Evolutionary conservation across 92 coral and sea anemone genomes (phyloP).

Genomic region (Parazoanthus swiftii): DNA sequence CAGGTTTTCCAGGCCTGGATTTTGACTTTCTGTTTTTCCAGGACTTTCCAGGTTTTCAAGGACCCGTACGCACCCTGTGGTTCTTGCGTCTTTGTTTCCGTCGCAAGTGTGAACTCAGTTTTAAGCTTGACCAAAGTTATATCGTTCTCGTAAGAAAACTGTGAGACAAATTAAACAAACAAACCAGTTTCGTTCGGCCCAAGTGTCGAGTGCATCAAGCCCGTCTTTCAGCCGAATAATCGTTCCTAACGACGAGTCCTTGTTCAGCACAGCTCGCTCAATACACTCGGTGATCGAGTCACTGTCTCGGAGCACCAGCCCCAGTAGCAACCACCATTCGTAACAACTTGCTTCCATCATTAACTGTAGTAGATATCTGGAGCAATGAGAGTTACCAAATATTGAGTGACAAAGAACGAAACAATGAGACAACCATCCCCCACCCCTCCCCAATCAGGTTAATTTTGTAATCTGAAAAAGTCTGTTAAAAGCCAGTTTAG

Average conservation of each 20-base stretch:
- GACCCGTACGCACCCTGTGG: too few species aligned
- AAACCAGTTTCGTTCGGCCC: constrained; percentile 97
- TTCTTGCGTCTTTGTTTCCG: too few species aligned
- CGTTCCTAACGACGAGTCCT: constrained; percentile 68
- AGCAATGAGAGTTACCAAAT: not conserved
- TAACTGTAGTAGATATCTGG: constrained; percentile 77
- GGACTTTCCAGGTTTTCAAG: too few species aligned
- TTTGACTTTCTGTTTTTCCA: too few species aligned
- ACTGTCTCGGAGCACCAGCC: constrained; percentile 85
- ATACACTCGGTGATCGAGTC: constrained; percentile 76
- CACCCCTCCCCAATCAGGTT: too few species aligned
- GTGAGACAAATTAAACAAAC: not conserved
- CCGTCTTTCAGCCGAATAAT: constrained; percentile 84
- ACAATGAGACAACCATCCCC: too few species aligned
- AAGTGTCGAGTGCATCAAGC: constrained; percentile 73
- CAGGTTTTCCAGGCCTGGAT: too few species aligned
- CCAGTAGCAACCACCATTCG: constrained; percentile 93
- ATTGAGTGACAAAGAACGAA: not conserved
- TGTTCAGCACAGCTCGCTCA: constrained; percentile 61
- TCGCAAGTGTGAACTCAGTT: too few species aligned
- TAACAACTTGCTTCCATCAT: constrained; percentile 88
- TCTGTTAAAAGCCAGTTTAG: too few species aligned
- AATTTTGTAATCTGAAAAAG: too few species aligned
- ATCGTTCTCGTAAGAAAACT: too few species aligned
- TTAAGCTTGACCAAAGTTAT: too few species aligned